Base-by-base conservation (phyloP, 2,888 invertebrate genomes). In the Lissonota sp. region DNA sequence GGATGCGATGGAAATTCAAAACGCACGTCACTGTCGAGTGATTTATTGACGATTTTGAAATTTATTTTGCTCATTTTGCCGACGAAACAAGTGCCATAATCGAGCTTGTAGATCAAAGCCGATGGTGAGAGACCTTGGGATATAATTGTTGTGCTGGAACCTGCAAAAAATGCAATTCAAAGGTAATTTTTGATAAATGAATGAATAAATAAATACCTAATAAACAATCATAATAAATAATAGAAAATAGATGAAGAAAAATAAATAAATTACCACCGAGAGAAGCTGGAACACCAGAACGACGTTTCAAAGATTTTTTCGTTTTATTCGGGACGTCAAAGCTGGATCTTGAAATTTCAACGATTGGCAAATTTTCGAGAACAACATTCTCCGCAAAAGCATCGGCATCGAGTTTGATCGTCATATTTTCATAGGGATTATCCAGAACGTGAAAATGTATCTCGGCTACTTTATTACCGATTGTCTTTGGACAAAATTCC, bases 341-440 rank as follows among this genome's bases (percentile, higher is more conserved):
- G n/a, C 44, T 49, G 7, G 39, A 5, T 64, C 60, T 79, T 5
- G 26, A 40, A 51, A 12, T 53, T 1, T 88, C 84, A 2, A 78
- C 44, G 6, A 87, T 69, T n/a, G 85, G 86, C 14, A 93, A 80
- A 49, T 88, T 89, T 62, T 93, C 93, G 6, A 94, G 82, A 1
- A 93, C 92, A 53, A 94, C 89, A 70, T 93, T 92, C 86, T 93
- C 93, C 57, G 88, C 86, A 83, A 93, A 94, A 26, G 93, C 93
- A 82, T 94, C 93, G 0, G 93, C 94, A 1, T 91, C 90, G 16
- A 93, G 83, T 12, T 92, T 89, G n/a, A 94, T 88, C 42, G 90
- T 91, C n/a, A 93, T 89, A 77, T 93, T 93, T 84, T 95, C 95
- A 85, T 94, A 94, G 58, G 94, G 94, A 91, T 95, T 95, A 85